Evolutionary conservation across 2,888 invertebrate species (phyloP).

Genomic region (Tetragonula carbonaria): DNA sequence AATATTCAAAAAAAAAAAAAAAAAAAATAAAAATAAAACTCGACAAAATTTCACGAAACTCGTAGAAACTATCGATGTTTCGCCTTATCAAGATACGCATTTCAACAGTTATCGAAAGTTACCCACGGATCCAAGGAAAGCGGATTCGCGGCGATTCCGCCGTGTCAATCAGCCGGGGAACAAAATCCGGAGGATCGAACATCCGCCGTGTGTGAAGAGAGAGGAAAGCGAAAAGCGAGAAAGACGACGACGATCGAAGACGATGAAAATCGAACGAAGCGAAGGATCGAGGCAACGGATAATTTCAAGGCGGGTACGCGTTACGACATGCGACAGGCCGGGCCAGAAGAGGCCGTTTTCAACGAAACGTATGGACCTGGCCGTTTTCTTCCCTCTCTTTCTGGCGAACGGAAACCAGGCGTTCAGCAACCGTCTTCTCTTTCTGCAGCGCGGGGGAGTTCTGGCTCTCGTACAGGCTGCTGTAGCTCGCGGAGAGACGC

Average conservation of each 20-base stretch:
- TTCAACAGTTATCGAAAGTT: no score
- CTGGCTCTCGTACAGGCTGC: constrained; percentile 28
- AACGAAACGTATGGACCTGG: constrained; percentile 54
- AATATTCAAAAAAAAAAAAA: no score
- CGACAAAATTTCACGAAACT: no score
- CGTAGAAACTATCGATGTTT: no score
- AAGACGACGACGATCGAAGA: background rate
- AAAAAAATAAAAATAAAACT: no score
- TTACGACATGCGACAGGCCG: constrained; percentile 9
- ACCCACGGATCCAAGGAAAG: background rate
- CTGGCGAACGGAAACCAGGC: background rate
- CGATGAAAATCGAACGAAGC: no score
- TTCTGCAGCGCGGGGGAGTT: background rate
- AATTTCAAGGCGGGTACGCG: constrained; percentile 14
- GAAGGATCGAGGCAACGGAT: background rate
- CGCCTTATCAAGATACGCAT: no score
- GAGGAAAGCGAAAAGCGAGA: background rate
- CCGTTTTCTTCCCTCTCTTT: background rate
- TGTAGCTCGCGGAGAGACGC: constrained; percentile 52
- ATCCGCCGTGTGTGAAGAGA: no score
- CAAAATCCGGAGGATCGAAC: constrained; percentile 32
- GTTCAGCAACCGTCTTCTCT: background rate
- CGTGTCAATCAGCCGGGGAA: constrained; percentile 38
- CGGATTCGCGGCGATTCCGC: background rate
- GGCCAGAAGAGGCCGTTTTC: constrained; percentile 31